Base-by-base conservation (phyloP, 2,797 vertebrate genomes). In the Eremophila alpestris region DNA sequence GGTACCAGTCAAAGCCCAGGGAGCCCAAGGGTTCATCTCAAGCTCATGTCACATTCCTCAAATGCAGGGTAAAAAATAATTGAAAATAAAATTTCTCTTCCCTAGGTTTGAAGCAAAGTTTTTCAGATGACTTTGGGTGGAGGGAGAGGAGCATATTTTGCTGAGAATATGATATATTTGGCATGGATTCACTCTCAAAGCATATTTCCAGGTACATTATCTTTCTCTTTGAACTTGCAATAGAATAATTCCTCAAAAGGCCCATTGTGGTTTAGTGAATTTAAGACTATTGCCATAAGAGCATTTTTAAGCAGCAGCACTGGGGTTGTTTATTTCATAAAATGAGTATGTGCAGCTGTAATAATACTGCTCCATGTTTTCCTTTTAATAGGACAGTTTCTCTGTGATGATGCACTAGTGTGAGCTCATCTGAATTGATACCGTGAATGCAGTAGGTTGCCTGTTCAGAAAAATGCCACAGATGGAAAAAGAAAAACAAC, bases 401-500 rank as follows among this genome's bases (percentile, higher is more conserved):
- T 85, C 13, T 0, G 0, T 48, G 40, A 11, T 69, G 43, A 10
- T 7, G 3, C 36, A 43, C 20, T 63, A 81, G 65, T 0, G 0
- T 55, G 56, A 89, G 41, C 19, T 34, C 10, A 59, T 65, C 52
- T 67, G 45, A 74, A 77, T 7, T 43, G 26, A 48, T 34, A 8
- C 6, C 23, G 8, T 90, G 60, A 77, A 55, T 83, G 34, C n/a
- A 83, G 1, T 32, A 59, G 9, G 6, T 74, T 48, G 55, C 29
- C 11, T 54, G 16, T 55, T 74, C 52, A 81, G 43, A 74, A 90
- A 80, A 83, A 80, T 48, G 16, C 14, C 54, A n/a, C 40, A 34
- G 14, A 51, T 9, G 6, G 17, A 24, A 74, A 79, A 60, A 54
- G 41, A 43, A 70, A 60, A 90, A 19, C 51, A 65, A 20, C 2